Base-by-base conservation (phyloP, 37 sponge, comb jelly and placozoan species). In the Mnemiopsis leidyi region DNA sequence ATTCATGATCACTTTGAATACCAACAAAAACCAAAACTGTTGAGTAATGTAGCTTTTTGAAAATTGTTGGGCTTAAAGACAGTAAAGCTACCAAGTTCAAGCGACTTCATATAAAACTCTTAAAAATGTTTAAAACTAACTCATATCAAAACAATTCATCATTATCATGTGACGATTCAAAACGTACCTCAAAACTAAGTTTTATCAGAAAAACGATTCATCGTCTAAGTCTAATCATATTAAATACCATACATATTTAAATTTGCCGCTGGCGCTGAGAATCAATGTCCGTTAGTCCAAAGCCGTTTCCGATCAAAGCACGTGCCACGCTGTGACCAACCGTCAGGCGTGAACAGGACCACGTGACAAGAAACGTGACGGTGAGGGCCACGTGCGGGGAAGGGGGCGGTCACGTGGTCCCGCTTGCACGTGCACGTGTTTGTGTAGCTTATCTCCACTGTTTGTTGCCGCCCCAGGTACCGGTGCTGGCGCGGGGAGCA, bases 301-400 rank as follows among this genome's bases (percentile, higher is more conserved):
- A 79, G 82, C 82, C 82, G 82, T 79, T 79, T 79, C 82, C 82
- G 82, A 79, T 79, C 29, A 79, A 36, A 31, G 36, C 82, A 79
- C 33, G 36, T 33, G 82, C 29, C 73, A 69, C 73, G 73, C 73
- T 69, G 73, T 69, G 29, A 69, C 73, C n/a, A 69, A 69, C 9
- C 29, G 73, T 79, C 82, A 71, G 3, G 30, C 82, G 21, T 79
- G 82, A 30, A 33, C 33, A 2, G 36, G 36, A 36, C 21, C 33
- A 79, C 82, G 33, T 2, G 82, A 2, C 7, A 3, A 5, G 28
- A 69, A 2, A 25, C 73, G 2, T n/a, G 2, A 21, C 24, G 73
- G 1, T 69, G 2, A 21, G 24, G 73, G 24, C 21, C 29, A 21
- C 73, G 29, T 69, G 73, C 28, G 2, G 29, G 2, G 28, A 69